phyloP scores from a whole-genome alignment of 1,140 invertebrate genomes.

The Lineus longissimus region DNA sequence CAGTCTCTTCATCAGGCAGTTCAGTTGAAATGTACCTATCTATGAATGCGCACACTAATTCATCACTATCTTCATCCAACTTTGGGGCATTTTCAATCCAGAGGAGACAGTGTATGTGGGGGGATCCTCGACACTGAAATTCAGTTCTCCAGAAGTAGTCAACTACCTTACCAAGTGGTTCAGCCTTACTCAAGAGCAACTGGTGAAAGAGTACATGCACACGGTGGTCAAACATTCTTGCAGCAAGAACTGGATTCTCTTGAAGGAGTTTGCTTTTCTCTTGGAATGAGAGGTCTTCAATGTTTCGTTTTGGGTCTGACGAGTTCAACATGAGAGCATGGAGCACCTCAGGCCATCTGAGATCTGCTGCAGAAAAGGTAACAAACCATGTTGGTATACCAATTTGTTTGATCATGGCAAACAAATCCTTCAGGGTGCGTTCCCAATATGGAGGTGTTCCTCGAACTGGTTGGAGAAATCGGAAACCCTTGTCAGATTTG shows the following conservation, averaged over 20 bases:
- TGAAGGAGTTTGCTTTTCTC: conserved; percentile 1
- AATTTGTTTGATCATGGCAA: neutral
- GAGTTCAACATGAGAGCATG: neutral
- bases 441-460: neutral
- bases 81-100: neutral
- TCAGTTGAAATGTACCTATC: neutral
- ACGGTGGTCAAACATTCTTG: conserved; percentile 7
- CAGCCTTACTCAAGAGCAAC: neutral
- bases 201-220: conserved; percentile 1
- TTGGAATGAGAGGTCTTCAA: neutral
- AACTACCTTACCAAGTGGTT: conserved; percentile 14
- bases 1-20: neutral
- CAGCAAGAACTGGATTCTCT: neutral
- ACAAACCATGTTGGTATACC: conserved; percentile 3
- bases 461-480: conserved; percentile 7
- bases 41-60: neutral
- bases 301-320: neutral
- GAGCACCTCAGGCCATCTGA: neutral
- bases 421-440: neutral
- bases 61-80: neutral
- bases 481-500: neutral
- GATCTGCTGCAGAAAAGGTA: neutral
- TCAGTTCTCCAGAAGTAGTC: conserved; percentile 19
- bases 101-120: neutral
- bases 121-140: conserved; percentile 19